Conservation (phyloP, 2,797 vertebrate genomes). For the Monodelphis domestica region DNA sequence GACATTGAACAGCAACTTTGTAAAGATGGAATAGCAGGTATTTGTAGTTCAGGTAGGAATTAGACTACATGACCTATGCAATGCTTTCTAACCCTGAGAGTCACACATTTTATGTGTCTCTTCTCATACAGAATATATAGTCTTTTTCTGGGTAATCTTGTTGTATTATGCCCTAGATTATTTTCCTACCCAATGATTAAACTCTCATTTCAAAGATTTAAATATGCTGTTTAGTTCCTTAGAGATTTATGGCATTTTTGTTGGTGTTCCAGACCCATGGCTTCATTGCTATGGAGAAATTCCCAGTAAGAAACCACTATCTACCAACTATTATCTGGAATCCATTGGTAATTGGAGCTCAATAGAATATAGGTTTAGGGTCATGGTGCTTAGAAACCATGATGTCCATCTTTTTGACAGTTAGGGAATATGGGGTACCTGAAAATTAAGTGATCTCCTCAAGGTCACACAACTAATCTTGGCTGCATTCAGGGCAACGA, state of each 20-base stretch:
- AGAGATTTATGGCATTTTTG: not conserved
- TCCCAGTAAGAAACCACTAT: not conserved
- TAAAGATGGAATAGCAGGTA: not conserved
- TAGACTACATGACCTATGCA: not conserved
- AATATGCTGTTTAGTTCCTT: conserved; percentile 3
- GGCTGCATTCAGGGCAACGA: not conserved
- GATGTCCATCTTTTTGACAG: not conserved
- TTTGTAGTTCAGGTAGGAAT: not conserved
- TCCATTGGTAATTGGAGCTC: not conserved
- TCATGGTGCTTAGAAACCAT: not conserved
- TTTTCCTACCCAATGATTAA: conserved; percentile 30
- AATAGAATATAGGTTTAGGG: not conserved
- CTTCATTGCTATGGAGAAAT: not conserved
- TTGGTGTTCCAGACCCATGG: not conserved
- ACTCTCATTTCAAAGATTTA: not conserved
- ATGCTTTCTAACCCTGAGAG: not conserved
- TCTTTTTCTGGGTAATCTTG: conserved; percentile 16
- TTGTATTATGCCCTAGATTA: conserved; percentile 28
- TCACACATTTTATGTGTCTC: not conserved
- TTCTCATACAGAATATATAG: too few species aligned
- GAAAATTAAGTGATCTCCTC: not conserved
- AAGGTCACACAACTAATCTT: not conserved
- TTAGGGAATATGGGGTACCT: not conserved
- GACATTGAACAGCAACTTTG: not conserved
- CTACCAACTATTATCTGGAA: not conserved